Evolutionary conservation across 2,888 invertebrate genomes (phyloP).

Genomic region (Spodoptera exigua): DNA sequence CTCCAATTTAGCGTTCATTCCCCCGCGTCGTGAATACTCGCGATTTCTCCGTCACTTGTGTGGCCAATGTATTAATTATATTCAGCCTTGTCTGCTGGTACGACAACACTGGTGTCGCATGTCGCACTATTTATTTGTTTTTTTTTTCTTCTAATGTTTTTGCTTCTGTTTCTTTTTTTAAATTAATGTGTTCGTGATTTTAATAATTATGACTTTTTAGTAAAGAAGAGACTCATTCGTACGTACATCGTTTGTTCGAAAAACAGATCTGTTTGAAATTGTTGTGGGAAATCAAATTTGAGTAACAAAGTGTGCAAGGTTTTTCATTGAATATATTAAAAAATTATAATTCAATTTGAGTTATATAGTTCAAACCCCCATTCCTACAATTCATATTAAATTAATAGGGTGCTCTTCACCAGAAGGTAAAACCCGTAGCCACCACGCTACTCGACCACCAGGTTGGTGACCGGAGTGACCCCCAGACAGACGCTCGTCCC

Average conservation of each 20-base stretch:
- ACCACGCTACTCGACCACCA: constrained; percentile 16
- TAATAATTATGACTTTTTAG: no score
- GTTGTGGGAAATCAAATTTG: no score
- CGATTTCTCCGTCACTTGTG: constrained; percentile 66
- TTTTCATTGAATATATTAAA: no score
- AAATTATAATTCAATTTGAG: no score
- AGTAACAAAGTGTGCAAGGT: no score
- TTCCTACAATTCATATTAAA: no score
- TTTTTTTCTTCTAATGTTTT: constrained; percentile 13
- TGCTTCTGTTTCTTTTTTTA: constrained; percentile 32
- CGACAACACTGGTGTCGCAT: constrained; percentile 41
- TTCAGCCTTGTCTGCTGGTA: constrained; percentile 50
- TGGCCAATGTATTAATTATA: constrained; percentile 57
- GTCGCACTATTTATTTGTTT: no score
- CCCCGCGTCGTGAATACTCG: constrained; percentile 59
- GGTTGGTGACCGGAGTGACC: constrained; percentile 48
- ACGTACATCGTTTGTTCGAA: no score
- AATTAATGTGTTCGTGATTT: background rate
- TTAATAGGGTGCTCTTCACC: constrained; percentile 4
- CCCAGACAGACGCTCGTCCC: constrained; percentile 18
- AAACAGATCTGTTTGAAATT: no score
- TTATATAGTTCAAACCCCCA: no score
- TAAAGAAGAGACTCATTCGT: no score
- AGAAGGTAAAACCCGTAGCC: constrained; percentile 30
- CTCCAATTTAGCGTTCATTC: constrained; percentile 74